Percentiles rank a stretch among this genome's conserved stretches.
These are phyloP conservation scores for Acomys russatus DNA, from an alignment of 2,797 vertebrate species.

Conservation along the genomic window DNA sequence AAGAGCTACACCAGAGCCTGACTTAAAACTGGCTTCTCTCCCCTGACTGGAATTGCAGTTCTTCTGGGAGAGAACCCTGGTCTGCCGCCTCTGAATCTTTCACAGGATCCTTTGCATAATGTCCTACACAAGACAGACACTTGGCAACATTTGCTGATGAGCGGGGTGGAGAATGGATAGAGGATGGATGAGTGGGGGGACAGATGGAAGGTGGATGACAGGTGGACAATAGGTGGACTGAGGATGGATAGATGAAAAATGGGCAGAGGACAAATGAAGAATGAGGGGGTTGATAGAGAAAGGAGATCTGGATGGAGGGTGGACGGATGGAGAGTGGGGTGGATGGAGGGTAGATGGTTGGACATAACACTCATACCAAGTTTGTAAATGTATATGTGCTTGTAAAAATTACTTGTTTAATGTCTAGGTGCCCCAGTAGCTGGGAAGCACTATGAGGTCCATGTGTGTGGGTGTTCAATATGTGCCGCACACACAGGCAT, in stretches of 20 bases:
- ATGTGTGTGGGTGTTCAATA: background rate
- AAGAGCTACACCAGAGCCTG: background rate
- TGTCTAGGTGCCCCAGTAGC: background rate
- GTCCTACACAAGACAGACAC: background rate
- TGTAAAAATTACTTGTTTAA: conserved; percentile 28
- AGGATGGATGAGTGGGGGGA: no score
- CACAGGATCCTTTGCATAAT: background rate
- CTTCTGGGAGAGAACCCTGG: background rate
- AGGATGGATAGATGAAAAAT: background rate
- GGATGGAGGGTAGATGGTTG: no score
- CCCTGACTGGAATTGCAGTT: background rate
- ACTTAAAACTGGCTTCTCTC: background rate
- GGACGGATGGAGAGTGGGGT: background rate
- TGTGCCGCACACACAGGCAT: no score
- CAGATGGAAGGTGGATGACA: no score
- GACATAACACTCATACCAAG: background rate
- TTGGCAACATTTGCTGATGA: background rate
- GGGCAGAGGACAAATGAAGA: background rate
- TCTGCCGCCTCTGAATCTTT: background rate
- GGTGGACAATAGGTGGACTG: no score
- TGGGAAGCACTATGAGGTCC: background rate
- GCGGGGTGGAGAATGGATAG: background rate
- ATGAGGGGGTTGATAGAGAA: no score
- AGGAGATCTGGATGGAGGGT: background rate
- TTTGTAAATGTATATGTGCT: background rate